Evolutionary conservation across 23 tunicate genomes (phyloP).

Genomic region (Trididemnum nubilum): DNA sequence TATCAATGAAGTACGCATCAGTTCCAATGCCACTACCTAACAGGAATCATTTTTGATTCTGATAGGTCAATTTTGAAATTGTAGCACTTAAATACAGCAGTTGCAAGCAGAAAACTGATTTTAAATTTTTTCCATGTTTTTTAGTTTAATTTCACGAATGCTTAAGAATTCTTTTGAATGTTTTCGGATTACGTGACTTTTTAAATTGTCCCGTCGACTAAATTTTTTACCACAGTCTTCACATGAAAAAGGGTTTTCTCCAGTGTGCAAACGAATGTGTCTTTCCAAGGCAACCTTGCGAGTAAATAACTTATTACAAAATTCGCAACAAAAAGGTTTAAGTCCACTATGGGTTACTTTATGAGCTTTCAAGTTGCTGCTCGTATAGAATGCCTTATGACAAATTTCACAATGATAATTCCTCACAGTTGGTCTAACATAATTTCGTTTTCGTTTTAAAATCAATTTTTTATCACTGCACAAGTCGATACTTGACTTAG

Average conservation of each 20-base stretch:
- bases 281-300: background rate
- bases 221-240: background rate
- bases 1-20: too few species aligned
- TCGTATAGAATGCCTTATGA: background rate
- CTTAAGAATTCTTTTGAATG: too few species aligned
- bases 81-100: too few species aligned
- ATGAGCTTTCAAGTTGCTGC: background rate
- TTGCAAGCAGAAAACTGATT: too few species aligned
- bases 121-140: too few species aligned
- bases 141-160: too few species aligned
- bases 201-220: background rate
- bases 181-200: background rate
- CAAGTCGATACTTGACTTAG: background rate
- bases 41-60: too few species aligned
- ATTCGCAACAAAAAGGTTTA: background rate
- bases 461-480: too few species aligned
- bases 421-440: background rate
- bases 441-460: background rate
- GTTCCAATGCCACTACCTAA: too few species aligned
- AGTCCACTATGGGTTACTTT: background rate
- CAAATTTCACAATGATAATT: background rate
- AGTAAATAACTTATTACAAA: background rate
- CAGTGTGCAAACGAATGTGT: background rate
- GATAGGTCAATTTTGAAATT: too few species aligned
- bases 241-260: slow-evolving; percentile 2